phyloP scores from a whole-genome alignment of 2,113 vertebrate genomes.

The Cariama cristata region DNA sequence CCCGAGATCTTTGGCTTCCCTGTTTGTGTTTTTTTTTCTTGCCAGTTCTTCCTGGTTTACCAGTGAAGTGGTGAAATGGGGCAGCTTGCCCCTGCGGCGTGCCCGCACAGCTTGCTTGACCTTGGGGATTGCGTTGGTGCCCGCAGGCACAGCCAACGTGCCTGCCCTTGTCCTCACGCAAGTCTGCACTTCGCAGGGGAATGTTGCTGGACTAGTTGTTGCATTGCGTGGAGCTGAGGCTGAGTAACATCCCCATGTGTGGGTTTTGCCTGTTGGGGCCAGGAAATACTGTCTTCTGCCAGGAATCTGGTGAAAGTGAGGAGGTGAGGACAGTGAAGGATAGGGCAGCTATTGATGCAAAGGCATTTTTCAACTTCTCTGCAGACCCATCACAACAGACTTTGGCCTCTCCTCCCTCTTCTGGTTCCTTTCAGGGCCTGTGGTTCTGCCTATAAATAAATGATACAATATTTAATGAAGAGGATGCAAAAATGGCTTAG shows the following conservation, averaged over 20 bases:
- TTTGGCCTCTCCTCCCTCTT: background rate
- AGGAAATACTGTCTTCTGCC: background rate
- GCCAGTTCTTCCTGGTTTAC: background rate
- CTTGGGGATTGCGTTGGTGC: background rate
- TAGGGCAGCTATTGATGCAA: background rate
- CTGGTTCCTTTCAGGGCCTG: background rate
- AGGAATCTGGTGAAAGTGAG: background rate
- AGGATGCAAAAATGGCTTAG: background rate
- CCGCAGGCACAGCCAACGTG: background rate
- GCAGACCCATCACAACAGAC: background rate
- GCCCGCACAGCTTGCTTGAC: background rate
- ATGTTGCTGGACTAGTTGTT: background rate
- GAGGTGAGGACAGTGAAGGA: background rate
- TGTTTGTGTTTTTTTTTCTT: background rate
- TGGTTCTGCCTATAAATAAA: background rate
- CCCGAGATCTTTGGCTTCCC: background rate
- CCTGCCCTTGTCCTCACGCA: background rate
- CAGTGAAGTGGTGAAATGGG: background rate
- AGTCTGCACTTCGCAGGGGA: background rate
- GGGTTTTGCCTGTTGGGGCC: background rate
- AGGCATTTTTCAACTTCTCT: background rate
- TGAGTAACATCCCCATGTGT: background rate
- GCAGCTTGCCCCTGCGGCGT: background rate
- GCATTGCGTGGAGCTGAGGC: rapidly evolving
- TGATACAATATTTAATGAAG: background rate